phyloP scores from a whole-genome alignment of 2,888 invertebrate genomes.

The Tribolium freemani region DNA sequence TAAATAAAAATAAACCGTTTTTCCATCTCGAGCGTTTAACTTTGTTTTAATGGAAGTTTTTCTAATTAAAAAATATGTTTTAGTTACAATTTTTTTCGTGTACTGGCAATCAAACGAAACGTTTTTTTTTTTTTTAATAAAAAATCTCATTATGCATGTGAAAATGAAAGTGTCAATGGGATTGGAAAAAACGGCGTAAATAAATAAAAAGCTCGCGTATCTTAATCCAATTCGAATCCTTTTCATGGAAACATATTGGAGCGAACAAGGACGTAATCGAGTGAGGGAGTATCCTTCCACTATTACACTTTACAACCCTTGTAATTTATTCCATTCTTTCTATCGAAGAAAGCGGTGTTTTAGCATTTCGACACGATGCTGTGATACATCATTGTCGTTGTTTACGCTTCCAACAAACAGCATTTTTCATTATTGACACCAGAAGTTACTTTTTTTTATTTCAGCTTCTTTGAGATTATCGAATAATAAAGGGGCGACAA shows the following conservation, averaged over 20 bases:
- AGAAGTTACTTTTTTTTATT: conserved; percentile 14
- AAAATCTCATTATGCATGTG: background rate
- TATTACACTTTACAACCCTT: conserved; percentile 40
- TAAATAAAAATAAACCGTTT: conserved; percentile 43
- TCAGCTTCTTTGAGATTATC: conserved; percentile 9
- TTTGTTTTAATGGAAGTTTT: conserved; percentile 17
- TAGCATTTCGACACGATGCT: conserved; percentile 34
- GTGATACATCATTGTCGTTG: conserved; percentile 35
- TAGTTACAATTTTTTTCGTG: too few relatives aligned
- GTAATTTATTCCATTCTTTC: conserved; percentile 42
- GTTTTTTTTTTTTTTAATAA: too few relatives aligned
- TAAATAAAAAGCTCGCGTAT: conserved; percentile 43
- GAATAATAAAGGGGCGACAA: too few relatives aligned
- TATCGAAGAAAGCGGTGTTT: conserved; percentile 40
- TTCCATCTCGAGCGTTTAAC: conserved; percentile 41
- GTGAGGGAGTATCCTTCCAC: conserved; percentile 45
- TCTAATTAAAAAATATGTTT: background rate
- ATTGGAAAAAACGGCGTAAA: background rate
- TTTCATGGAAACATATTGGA: conserved; percentile 50
- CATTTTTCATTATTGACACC: conserved; percentile 35
- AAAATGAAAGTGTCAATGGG: background rate
- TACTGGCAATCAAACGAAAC: too few relatives aligned
- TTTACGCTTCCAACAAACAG: conserved; percentile 11
- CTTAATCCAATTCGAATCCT: conserved; percentile 53
- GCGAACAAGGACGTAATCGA: conserved; percentile 51